Conservation (phyloP, 1,140 invertebrate species). For the Diorhabda carinulata region DNA sequence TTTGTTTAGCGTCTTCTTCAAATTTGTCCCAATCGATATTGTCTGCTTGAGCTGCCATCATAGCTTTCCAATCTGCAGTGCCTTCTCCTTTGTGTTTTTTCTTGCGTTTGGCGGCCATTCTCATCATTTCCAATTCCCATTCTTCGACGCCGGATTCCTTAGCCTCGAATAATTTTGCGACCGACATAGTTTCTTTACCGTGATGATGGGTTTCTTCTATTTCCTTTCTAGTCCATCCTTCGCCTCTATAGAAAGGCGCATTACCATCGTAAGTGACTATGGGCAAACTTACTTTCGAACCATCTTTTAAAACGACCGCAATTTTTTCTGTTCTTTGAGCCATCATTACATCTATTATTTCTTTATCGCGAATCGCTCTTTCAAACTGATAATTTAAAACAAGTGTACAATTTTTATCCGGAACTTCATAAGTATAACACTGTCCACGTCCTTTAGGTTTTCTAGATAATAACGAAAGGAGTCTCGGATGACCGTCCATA, state of each 20-base stretch:
- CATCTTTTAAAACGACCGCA: conserved; percentile 65
- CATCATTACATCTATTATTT: conserved; percentile 71
- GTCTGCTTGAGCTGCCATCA: conserved; percentile 36
- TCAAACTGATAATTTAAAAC: conserved; percentile 70
- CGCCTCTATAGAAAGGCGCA: conserved; percentile 57
- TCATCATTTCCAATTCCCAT: conserved; percentile 50
- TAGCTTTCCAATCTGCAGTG: conserved; percentile 40
- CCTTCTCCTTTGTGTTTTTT: conserved; percentile 48
- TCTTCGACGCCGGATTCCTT: conserved; percentile 63
- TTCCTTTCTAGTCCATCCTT: conserved; percentile 57
- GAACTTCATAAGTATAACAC: conserved; percentile 58
- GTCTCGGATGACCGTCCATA: conserved; percentile 56
- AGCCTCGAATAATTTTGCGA: conserved; percentile 72
- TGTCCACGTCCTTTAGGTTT: conserved; percentile 43
- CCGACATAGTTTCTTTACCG: conserved; percentile 54
- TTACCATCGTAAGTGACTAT: conserved; percentile 59
- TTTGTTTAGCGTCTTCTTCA: conserved; percentile 49
- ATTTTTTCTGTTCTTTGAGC: conserved; percentile 69
- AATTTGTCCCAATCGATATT: conserved; percentile 47
- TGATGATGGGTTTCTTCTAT: conserved; percentile 58
- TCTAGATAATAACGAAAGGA: conserved; percentile 58
- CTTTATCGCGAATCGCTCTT: conserved; percentile 69
- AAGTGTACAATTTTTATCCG: conserved; percentile 66
- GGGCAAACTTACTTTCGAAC: conserved; percentile 65
- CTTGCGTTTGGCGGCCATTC: conserved; percentile 42